Evolutionary conservation across 2,888 invertebrate genomes (phyloP).

Genomic region (Mantis religiosa): DNA sequence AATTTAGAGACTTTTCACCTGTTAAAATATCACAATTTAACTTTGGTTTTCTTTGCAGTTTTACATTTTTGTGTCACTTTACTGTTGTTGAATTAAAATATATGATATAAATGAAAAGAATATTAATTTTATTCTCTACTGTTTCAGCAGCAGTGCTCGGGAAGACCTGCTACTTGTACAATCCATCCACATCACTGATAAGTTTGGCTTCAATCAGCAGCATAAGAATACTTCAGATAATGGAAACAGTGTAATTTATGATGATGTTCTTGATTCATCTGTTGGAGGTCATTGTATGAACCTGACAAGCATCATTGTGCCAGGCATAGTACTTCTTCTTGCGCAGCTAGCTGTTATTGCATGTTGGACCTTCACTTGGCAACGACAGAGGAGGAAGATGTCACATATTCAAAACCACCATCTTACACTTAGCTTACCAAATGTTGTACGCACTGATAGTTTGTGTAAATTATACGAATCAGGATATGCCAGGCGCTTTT

Average conservation of each 20-base stretch:
- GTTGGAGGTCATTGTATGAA: constrained; percentile 60
- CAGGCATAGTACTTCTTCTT: constrained; percentile 78
- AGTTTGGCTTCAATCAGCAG: constrained; percentile 78
- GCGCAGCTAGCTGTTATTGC: constrained; percentile 83
- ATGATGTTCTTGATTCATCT: constrained; percentile 28
- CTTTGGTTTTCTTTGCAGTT: too few relatives aligned
- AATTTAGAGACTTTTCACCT: too few relatives aligned
- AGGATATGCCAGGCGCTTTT: constrained; percentile 69
- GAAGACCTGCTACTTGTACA: constrained; percentile 80
- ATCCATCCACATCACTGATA: constrained; percentile 88
- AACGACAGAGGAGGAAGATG: constrained; percentile 59
- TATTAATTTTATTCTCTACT: neutral
- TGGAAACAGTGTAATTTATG: constrained; percentile 46
- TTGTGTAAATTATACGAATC: constrained; percentile 86
- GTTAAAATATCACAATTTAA: too few relatives aligned
- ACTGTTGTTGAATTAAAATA: neutral
- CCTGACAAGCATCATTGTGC: constrained; percentile 75
- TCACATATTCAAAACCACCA: neutral
- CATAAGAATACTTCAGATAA: constrained; percentile 45
- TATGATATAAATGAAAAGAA: neutral
- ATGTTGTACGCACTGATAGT: constrained; percentile 57
- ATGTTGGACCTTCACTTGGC: constrained; percentile 86
- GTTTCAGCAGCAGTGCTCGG: constrained; percentile 34
- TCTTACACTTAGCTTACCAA: constrained; percentile 53
- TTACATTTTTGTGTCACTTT: too few relatives aligned